Base-by-base conservation (phyloP, 2,113 vertebrate genomes). In the Dicaeum eximium region DNA sequence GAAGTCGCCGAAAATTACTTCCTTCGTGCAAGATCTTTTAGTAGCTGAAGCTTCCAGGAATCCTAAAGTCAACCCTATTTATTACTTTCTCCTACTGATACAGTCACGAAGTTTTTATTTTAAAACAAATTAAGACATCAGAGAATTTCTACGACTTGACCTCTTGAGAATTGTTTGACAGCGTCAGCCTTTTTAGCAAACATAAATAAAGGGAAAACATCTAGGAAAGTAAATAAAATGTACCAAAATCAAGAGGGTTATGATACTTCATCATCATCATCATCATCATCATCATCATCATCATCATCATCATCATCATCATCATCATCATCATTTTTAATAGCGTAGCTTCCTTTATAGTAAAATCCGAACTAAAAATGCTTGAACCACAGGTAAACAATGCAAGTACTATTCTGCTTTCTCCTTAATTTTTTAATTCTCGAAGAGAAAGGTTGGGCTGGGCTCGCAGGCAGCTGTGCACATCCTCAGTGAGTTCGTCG, bases 81-180 rank as follows among this genome's bases (percentile, higher is more conserved):
- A 6, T 19, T 79, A 28, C 7, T 60, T 72, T 72, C 57, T 50
- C 17, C 25, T 62, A 2, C 25, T 24, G 18, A 42, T 92, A 95
- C 25, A 17, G 67, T 30, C 85, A 96, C 9, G 47, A 96, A n/a
- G 30, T 60, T 71, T 95, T 93, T 65, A 27, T 95, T 82, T 33
- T n/a, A 62, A 96, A 94, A 30, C 84, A 78, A 48, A 83, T 85
- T 7, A 86, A 50, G 22, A 67, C 17, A 94, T 73, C 7, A 88
- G 86, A 3, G 85, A 97, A 89, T 97, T 97, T 91, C 96, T 90
- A 37, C 86, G 45, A 50, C 79, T 51, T 97, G 78, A 16, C 40
- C 50, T 48, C 83, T 54, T 33, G 65, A 89, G 6, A 66, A 89
- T 5, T 66, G 27, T 33, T 73, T 31, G 18, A 62, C 3, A 28